phyloP scores from a whole-genome alignment of 2,888 invertebrate genomes.

The Agelastica alni region DNA sequence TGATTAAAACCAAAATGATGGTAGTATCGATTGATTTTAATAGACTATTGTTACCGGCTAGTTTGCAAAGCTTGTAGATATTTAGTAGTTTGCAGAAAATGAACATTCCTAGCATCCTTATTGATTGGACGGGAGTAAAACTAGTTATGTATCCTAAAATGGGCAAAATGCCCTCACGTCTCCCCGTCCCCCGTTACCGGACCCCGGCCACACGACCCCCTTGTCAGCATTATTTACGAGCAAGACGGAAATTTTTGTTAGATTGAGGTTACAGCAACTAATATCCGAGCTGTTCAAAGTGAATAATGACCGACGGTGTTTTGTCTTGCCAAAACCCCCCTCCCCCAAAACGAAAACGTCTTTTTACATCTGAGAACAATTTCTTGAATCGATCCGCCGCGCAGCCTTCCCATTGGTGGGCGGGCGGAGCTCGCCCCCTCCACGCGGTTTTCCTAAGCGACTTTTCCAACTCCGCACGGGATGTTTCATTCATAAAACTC shows the following conservation, averaged over 20 bases:
- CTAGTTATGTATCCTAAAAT: slow-evolving; percentile 23
- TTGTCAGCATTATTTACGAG: slow-evolving; percentile 58
- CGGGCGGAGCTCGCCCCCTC: slow-evolving; percentile 54
- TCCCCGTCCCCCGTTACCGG: too few species aligned
- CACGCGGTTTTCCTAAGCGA: slow-evolving; percentile 39
- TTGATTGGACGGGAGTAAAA: slow-evolving; percentile 18
- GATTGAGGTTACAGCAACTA: slow-evolving; percentile 56
- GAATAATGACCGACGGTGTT: slow-evolving; percentile 57
- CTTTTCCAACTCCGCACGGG: slow-evolving; percentile 34
- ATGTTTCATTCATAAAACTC: slow-evolving; percentile 47
- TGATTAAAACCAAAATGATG: too few species aligned
- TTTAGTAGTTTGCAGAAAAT: slow-evolving; percentile 11
- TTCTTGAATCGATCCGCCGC: slow-evolving; percentile 56
- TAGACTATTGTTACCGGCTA: slow-evolving; percentile 10
- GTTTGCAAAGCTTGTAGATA: slow-evolving; percentile 9
- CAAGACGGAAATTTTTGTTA: slow-evolving; percentile 55
- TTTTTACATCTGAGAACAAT: slow-evolving; percentile 58
- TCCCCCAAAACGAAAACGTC: slow-evolving; percentile 53
- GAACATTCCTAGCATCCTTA: slow-evolving; percentile 22
- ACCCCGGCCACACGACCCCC: slow-evolving; percentile 41
- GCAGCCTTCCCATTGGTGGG: slow-evolving; percentile 51
- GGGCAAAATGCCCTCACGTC: slow-evolving; percentile 17
- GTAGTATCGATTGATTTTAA: too few species aligned
- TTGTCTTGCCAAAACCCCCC: slow-evolving; percentile 51
- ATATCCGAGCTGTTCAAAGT: slow-evolving; percentile 56